Base-by-base conservation (phyloP, 2,797 vertebrate genomes). In the Otolemur crassicaudatus region DNA sequence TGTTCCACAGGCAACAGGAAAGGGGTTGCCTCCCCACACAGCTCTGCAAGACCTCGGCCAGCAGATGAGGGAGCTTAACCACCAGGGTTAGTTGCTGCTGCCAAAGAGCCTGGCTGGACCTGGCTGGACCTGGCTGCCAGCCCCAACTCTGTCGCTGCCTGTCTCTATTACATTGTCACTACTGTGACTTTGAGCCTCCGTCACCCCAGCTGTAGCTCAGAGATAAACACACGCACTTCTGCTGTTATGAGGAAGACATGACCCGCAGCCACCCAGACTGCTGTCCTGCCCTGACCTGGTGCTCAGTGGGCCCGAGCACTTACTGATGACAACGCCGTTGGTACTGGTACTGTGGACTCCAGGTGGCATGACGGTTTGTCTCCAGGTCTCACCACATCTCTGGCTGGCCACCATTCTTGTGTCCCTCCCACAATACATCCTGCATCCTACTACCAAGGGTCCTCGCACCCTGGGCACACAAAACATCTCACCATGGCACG, bases 281-380 rank as follows among this genome's bases (percentile, higher is more conserved):
- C 1, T 8, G 0, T 46, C 46, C 40, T 23, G 67, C 16, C 6
- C 29, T 3, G 43, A 58, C 13, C 19, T 6, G 6, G 17, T 22
- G 29, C n/a, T 20, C 9, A 0, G 23, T 0, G 5, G 10, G 16
- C 2, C 25, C 2, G 7, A 46, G 31, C 17, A 40, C 58, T 19
- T 60, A 4, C 10, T 14, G 46, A 11, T 4, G 4, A 58, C 46
- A 67, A 46, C 29, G 31, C 37, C 73, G 7, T 40, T n/a, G 19
- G 73, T 43, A 22, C 17, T 29, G 31, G 80, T 40, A 69, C 63
- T 49, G 43, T 46, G 53, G 1, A 23, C 43, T 40, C 27, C 27
- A 29, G 22, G 40, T 3, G 3, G 14, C 9, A 40, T 0, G 2
- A 34, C 12, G 40, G 16, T 25, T 43, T 37, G 7, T 53, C 43